Conservation (phyloP, 2,797 vertebrate species). For the Phalanger gymnotis region DNA sequence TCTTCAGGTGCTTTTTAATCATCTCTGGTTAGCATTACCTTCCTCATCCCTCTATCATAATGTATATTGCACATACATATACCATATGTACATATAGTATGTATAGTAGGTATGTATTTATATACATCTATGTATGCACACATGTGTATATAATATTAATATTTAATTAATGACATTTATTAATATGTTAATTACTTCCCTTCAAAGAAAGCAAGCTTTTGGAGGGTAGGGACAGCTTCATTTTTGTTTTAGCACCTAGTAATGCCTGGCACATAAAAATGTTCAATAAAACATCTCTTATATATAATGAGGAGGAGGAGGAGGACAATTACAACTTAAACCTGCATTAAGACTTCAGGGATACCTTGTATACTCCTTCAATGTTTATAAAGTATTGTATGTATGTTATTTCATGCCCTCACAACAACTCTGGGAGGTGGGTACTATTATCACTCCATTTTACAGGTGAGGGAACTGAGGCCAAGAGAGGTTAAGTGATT, state of each 20-base stretch:
- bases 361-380: not conserved
- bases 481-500: not conserved
- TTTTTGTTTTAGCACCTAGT: not conserved
- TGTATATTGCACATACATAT: not conserved
- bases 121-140: not conserved
- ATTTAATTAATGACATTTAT: not conserved
- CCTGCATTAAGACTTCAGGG: not conserved
- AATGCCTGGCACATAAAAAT: not conserved
- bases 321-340: not conserved
- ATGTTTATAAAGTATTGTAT: not conserved
- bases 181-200: not conserved
- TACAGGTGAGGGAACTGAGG: not conserved
- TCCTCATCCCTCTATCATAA: not conserved
- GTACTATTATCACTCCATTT: not conserved
- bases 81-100: not conserved
- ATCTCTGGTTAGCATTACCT: not conserved
- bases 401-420: not conserved
- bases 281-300: not conserved
- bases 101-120: not conserved
- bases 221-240: not conserved
- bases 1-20: not conserved
- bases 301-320: not conserved
- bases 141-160: not conserved
- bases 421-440: not conserved
- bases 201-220: not conserved